Evolutionary conservation across 1,140 invertebrate genomes (phyloP), one percentile per base, ranked within the genome.

Genomic region (Latrodectus geometricus): DNA sequence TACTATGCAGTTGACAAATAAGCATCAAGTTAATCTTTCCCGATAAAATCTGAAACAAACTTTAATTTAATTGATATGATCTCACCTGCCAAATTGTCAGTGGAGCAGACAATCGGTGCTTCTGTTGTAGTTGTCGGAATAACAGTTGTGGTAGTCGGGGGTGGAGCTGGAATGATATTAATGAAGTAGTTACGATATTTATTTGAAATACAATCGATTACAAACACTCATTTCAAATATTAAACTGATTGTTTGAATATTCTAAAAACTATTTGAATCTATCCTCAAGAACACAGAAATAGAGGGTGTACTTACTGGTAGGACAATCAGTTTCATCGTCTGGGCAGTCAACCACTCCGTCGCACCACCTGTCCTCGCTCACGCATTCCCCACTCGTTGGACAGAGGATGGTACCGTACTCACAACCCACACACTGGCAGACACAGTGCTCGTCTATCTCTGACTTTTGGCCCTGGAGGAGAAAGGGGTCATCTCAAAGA

Each of bases 281-380:
- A 35, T 35, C 5, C 35, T 35, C 35, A 35, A 35, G 35, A n/a
- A n/a, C 35, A 35, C 35, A 35, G 35, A 35, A 5, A 70, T 7
- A n/a, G 23, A 8, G 20, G 12, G 68, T 8, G 20, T 11, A 8
- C 66, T 86, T 65, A 87, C 69, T 80, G n/a, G 68, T 86, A 11
- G 85, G 85, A n/a, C 85, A 87, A 23, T 48, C 70, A 7, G 91
- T 90, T 91, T 97, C 96, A 91, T 97, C 96, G 91, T 96, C 95
- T 2, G 94, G 93, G 90, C 96, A 97, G 89, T 97, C 94, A 88
- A 94, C 92, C 0, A 96, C 90, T 0, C 96, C 96, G 90, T 97
- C 94, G 91, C 96, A 97, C 95, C 95, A 96, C 0, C 92, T 91
- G 0, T 92, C 91, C 84, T 93, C 92, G 1, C 94, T 92, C 9